Evolutionary conservation across 2,797 vertebrate genomes (phyloP), one percentile per base, ranked within the genome.

Genomic region (Ficedula albicollis): DNA sequence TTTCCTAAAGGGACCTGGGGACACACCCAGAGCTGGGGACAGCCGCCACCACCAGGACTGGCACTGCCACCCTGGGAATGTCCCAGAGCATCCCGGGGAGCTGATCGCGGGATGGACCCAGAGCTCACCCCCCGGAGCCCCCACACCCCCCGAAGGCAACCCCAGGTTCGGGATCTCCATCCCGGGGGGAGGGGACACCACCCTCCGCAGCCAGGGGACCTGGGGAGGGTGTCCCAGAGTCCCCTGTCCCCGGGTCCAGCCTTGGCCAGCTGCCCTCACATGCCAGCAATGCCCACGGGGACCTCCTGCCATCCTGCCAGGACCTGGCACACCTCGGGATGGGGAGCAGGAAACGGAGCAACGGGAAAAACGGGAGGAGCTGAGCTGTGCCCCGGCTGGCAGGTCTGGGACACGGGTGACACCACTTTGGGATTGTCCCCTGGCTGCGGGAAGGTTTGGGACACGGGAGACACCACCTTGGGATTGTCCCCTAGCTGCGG

Each of bases 201-300:
- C 60, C 5, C 8, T 66, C 16, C 56, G 30, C 0, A 41, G 43
- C 48, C 30, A 13, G 3, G 2, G 18, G 73, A 46, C 80, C 7
- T 3, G 0, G 5, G 17, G 1, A 3, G 63, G 91, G 67, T 46
- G 32, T 27, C 11, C 54, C 80, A 30, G 52, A 4, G 1, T 2
- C 1, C 11, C 75, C 43, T 7, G 32, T 27, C 77, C 77, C 55
- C 4, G 3, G 30, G 7, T 15, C 39, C 64, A 39, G 27, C 54
- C 5, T 1, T 0, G 5, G 5, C 18, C 6, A 3, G 81, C n/a
- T 27, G 52, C 55, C 15, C n/a, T 43, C 12, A 5, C 20, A 32
- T 5, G 48, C 64, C 38, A 3, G 2, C 1, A 1, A 15, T 2
- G n/a, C 1, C 10, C 6, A 2, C 34, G 6, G 19, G 1, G 36